A percentile compares a stretch with the other conserved stretches of the same genome.
phyloP scores from a whole-genome alignment of 2,888 invertebrate species.

The Ectemnius continuus region DNA sequence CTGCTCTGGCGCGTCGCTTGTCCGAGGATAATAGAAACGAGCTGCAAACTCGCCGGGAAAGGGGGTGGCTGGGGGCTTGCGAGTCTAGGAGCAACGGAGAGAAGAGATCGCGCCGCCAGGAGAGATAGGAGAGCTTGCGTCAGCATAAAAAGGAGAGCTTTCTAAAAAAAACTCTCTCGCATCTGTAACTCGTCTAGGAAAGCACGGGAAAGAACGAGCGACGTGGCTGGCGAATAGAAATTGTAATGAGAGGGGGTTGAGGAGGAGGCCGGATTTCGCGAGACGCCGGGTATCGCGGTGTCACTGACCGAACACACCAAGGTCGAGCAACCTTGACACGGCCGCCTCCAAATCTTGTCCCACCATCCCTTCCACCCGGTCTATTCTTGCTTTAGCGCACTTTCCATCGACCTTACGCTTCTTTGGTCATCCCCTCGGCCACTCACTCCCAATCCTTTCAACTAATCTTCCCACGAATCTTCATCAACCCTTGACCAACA shows the following conservation, averaged over 20 bases:
- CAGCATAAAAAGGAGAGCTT: too few relatives aligned
- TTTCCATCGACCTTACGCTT: conserved; percentile 26
- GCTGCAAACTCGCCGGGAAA: too few relatives aligned
- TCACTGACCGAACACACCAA: conserved; percentile 51
- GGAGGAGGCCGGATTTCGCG: conserved; percentile 39
- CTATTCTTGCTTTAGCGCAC: conserved; percentile 33
- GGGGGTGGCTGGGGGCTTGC: too few relatives aligned
- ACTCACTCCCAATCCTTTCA: neutral
- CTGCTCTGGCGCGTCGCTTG: too few relatives aligned
- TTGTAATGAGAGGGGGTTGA: neutral
- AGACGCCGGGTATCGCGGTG: conserved; percentile 35
- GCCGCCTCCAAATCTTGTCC: conserved; percentile 50
- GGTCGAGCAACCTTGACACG: conserved; percentile 62
- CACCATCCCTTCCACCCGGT: conserved; percentile 30
- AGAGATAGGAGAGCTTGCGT: too few relatives aligned
- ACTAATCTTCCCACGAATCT: neutral
- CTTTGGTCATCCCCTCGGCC: neutral
- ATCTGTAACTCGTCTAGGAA: too few relatives aligned
- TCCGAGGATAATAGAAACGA: too few relatives aligned
- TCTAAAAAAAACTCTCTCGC: too few relatives aligned
- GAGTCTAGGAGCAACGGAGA: too few relatives aligned
- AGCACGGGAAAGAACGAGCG: too few relatives aligned
- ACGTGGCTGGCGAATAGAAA: too few relatives aligned
- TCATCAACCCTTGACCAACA: neutral
- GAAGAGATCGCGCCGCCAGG: too few relatives aligned